Conservation (phyloP, 2,888 invertebrate genomes). For the Didymodactylos carnosus region DNA sequence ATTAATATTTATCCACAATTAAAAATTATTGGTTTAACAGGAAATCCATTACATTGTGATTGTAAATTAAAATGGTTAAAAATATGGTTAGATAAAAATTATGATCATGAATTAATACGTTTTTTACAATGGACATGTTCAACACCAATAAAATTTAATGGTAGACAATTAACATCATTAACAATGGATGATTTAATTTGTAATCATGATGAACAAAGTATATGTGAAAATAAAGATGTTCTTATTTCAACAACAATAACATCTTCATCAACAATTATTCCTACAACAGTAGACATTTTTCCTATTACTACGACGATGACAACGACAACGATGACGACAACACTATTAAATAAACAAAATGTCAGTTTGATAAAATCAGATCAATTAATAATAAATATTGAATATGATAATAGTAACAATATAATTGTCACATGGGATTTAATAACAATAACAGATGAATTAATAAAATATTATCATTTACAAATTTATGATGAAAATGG, state of each 20-base stretch:
- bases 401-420: not conserved
- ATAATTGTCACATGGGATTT: not conserved
- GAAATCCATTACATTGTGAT: constrained; percentile 7
- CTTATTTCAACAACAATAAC: not conserved
- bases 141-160: not conserved
- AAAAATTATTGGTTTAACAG: not conserved
- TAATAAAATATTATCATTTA: not conserved
- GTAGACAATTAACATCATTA: not conserved
- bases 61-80: not conserved
- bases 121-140: not conserved
- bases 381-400: not conserved
- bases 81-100: not conserved
- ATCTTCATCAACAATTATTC: not conserved
- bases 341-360: no score
- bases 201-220: not conserved
- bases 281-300: not conserved
- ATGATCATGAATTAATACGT: not conserved
- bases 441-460: not conserved
- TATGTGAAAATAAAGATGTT: no score
- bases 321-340: not conserved
- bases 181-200: not conserved
- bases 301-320: not conserved
- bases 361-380: no score
- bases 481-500: not conserved
- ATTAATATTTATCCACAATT: not conserved